Evolutionary conservation across 2,888 invertebrate species (phyloP).

Genomic region (Tenthredo distinguenda): DNA sequence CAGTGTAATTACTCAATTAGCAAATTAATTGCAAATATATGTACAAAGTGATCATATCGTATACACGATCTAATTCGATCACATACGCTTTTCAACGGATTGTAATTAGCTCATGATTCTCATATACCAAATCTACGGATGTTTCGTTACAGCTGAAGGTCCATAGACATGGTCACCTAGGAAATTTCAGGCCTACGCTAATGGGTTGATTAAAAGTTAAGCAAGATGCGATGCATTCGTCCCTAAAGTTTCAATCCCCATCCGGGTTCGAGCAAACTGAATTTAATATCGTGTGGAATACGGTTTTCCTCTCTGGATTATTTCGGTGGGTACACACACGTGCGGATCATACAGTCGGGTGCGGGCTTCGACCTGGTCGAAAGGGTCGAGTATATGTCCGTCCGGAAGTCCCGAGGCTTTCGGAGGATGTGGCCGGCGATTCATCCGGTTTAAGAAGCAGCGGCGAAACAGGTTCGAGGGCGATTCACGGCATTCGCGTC

Average conservation of each 20-base stretch:
- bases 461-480: background rate
- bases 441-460: slow-evolving; percentile 62
- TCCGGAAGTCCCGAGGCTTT: slow-evolving; percentile 50
- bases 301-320: slow-evolving; percentile 70
- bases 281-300: slow-evolving; percentile 74
- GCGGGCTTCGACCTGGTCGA: slow-evolving; percentile 5
- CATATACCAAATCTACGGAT: background rate
- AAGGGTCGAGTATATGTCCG: slow-evolving; percentile 52
- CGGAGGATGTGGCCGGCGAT: slow-evolving; percentile 62
- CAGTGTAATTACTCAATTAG: slow-evolving; percentile 9
- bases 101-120: background rate
- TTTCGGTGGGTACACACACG: slow-evolving; percentile 61
- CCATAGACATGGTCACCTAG: background rate
- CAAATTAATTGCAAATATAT: slow-evolving; percentile 34
- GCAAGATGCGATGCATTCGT: slow-evolving; percentile 20
- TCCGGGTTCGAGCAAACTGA: slow-evolving; percentile 70
- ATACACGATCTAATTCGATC: background rate
- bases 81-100: background rate
- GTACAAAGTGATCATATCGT: background rate
- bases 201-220: slow-evolving; percentile 27
- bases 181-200: background rate
- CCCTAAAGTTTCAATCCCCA: slow-evolving; percentile 43
- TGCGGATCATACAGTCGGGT: slow-evolving; percentile 1
- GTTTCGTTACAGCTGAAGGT: background rate
- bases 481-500: background rate